Evolutionary conservation across 1,140 invertebrate genomes (phyloP).

Genomic region (Drosophila teissieri): DNA sequence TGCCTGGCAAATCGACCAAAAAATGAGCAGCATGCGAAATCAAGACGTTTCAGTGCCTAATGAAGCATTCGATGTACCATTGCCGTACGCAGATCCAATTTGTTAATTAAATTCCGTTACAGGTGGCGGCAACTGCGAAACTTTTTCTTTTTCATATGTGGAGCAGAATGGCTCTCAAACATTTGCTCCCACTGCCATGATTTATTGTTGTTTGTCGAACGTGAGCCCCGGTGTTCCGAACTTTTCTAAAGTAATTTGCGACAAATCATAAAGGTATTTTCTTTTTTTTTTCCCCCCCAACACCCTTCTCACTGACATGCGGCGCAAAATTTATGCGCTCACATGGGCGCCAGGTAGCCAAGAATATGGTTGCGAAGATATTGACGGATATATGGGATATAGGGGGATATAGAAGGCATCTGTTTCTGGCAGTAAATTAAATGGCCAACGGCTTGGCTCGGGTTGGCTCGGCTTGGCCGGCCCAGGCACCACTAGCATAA

Average conservation of each 20-base stretch:
- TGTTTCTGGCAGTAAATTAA: slow-evolving; percentile 24
- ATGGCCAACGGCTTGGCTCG: slow-evolving; percentile 14
- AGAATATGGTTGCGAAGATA: not conserved
- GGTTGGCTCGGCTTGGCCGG: not conserved
- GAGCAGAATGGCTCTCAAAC: slow-evolving; percentile 16
- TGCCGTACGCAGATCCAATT: slow-evolving; percentile 41
- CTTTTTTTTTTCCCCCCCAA: slow-evolving; percentile 4
- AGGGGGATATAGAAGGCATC: not conserved
- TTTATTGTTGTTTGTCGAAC: slow-evolving; percentile 81
- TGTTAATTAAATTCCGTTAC: slow-evolving; percentile 75
- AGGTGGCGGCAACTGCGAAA: slow-evolving; percentile 31
- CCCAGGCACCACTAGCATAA: slow-evolving; percentile 51
- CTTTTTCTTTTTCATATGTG: slow-evolving; percentile 43
- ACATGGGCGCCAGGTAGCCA: slow-evolving; percentile 34
- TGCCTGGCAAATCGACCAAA: slow-evolving; percentile 10
- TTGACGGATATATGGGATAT: not conserved
- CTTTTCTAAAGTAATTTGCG: slow-evolving; percentile 81
- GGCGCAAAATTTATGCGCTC: slow-evolving; percentile 47
- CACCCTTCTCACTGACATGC: slow-evolving; percentile 15
- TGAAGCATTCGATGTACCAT: slow-evolving; percentile 71
- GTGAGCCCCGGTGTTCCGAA: slow-evolving; percentile 56
- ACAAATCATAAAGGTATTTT: slow-evolving; percentile 76
- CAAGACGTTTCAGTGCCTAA: slow-evolving; percentile 55
- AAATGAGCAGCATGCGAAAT: slow-evolving; percentile 37
- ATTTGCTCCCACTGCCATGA: slow-evolving; percentile 42